These are phyloP conservation scores for Mactra quadrangularis DNA, from an alignment of 1,140 invertebrate species.

Conservation along the genomic window DNA sequence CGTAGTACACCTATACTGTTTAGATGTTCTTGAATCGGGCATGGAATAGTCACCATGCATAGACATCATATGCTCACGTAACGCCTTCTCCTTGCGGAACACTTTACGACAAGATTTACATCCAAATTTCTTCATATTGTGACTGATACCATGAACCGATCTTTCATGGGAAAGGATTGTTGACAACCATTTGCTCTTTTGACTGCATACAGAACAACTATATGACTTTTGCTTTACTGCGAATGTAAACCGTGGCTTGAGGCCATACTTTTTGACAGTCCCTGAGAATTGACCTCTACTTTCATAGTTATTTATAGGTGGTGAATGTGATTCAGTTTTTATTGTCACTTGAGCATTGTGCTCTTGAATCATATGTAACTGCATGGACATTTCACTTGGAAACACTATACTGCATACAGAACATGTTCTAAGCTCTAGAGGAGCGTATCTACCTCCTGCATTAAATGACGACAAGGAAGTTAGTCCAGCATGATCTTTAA, in stretches of 20 bases:
- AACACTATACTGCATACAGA: slow-evolving; percentile 84
- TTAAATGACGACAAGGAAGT: slow-evolving; percentile 52
- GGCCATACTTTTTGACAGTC: slow-evolving; percentile 63
- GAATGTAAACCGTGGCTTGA: slow-evolving; percentile 65
- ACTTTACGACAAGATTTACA: slow-evolving; percentile 80
- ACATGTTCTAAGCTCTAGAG: slow-evolving; percentile 81
- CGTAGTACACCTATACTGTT: slow-evolving; percentile 65
- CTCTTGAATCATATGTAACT: slow-evolving; percentile 86
- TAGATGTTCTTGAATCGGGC: slow-evolving; percentile 22
- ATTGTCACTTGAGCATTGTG: slow-evolving; percentile 83
- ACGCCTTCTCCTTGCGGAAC: slow-evolving; percentile 79
- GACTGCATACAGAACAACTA: slow-evolving; percentile 94
- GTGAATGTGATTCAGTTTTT: slow-evolving; percentile 65
- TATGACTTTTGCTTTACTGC: slow-evolving; percentile 88
- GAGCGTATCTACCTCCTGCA: slow-evolving; percentile 35
- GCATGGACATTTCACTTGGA: slow-evolving; percentile 84
- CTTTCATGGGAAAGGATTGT: slow-evolving; percentile 96
- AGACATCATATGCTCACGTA: slow-evolving; percentile 78
- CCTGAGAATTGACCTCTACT: slow-evolving; percentile 57
- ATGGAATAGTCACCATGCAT: slow-evolving; percentile 56
- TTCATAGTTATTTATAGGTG: slow-evolving; percentile 45
- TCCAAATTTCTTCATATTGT: slow-evolving; percentile 61
- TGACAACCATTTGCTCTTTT: slow-evolving; percentile 93
- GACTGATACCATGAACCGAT: slow-evolving; percentile 83
- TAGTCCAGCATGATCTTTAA: slow-evolving; percentile 90